Percentiles rank a stretch among this genome's conserved stretches.
Conservation (phyloP, 2,113 vertebrate genomes). For the Ranitomeya variabilis region DNA sequence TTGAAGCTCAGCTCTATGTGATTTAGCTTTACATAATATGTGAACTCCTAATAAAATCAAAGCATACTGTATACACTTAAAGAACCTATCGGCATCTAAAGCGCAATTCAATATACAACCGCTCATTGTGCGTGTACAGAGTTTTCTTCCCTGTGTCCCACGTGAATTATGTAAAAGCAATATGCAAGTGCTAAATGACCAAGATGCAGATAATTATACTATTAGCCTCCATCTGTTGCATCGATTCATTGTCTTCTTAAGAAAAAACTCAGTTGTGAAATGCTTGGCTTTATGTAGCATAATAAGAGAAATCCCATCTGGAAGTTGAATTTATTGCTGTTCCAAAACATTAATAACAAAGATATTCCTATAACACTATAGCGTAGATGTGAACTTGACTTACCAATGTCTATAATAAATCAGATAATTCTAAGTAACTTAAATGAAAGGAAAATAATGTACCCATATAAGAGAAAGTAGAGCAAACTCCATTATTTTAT, state of each 20-base stretch:
- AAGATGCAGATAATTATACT: constrained; percentile 41
- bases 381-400: not conserved
- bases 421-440: not conserved
- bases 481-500: not conserved
- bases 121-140: not conserved
- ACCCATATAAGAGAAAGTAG: not conserved
- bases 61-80: not conserved
- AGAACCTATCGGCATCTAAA: constrained; percentile 7
- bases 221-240: constrained; percentile 28
- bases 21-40: constrained; percentile 22
- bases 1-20: not conserved
- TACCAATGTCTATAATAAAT: not conserved
- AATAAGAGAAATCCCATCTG: not conserved
- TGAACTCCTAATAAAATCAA: constrained; percentile 1
- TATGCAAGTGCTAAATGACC: constrained; percentile 46
- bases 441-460: not conserved
- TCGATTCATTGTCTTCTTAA: constrained; percentile 21
- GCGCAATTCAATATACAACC: constrained; percentile 24
- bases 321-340: not conserved
- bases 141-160: constrained; percentile 8
- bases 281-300: not conserved
- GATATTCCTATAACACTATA: not conserved
- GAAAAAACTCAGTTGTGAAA: not conserved
- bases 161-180: constrained; percentile 51
- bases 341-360: not conserved